Evolutionary conservation across 2,888 invertebrate species (phyloP).

Genomic region (Acleris sparsana): DNA sequence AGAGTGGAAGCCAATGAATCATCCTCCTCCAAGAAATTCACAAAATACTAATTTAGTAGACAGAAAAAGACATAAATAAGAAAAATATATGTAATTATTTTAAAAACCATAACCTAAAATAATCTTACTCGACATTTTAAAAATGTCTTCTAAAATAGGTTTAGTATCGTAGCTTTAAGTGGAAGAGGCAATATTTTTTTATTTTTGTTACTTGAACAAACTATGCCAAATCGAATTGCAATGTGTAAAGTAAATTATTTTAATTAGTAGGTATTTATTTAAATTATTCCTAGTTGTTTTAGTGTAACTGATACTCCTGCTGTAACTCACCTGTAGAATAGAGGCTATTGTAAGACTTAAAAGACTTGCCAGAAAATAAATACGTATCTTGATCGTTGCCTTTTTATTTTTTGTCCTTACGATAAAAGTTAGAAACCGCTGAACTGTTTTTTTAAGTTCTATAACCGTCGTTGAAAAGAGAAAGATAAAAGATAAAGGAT

Average conservation of each 20-base stretch:
- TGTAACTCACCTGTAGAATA: constrained; percentile 38
- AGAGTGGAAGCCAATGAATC: constrained; percentile 80
- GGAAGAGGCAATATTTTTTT: constrained; percentile 37
- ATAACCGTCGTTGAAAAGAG: too few relatives aligned
- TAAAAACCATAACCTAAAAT: background rate
- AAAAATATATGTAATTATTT: constrained; percentile 19
- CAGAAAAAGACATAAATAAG: constrained; percentile 51
- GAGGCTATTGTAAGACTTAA: constrained; percentile 40
- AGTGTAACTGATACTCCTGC: constrained; percentile 38
- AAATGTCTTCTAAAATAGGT: constrained; percentile 12
- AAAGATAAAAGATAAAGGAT: too few relatives aligned
- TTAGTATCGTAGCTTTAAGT: constrained; percentile 35
- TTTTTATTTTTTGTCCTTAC: constrained; percentile 13
- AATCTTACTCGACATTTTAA: constrained; percentile 10
- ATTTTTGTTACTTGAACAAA: constrained; percentile 50
- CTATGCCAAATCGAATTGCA: constrained; percentile 68
- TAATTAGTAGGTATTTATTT: constrained; percentile 49
- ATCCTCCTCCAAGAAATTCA: constrained; percentile 57
- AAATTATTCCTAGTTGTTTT: constrained; percentile 35
- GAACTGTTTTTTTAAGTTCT: too few relatives aligned
- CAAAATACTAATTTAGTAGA: constrained; percentile 48
- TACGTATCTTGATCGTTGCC: constrained; percentile 39
- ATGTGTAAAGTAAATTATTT: constrained; percentile 56
- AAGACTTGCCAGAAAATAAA: constrained; percentile 58
- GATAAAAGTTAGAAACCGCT: too few relatives aligned